Percentiles rank a stretch among this genome's conserved stretches.
These are phyloP conservation scores for Hippolais icterina DNA, from an alignment of 2,113 vertebrate species.

Conservation along the genomic window DNA sequence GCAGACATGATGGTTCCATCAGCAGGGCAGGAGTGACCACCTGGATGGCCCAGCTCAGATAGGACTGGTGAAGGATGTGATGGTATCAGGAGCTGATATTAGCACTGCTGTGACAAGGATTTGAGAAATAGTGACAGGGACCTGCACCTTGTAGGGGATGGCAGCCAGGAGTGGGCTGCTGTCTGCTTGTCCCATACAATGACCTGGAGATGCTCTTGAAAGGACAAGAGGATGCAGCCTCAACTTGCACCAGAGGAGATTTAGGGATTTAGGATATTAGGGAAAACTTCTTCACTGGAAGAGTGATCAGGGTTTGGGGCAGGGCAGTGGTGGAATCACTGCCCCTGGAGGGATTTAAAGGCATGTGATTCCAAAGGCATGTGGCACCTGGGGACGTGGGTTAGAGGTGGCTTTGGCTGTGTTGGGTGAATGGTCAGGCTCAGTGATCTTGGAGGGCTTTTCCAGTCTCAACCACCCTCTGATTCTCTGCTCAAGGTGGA, in stretches of 20 bases:
- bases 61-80: background rate
- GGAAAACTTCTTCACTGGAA: background rate
- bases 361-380: background rate
- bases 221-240: background rate
- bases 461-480: rapidly evolving
- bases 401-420: background rate
- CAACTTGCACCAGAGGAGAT: background rate
- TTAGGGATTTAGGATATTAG: background rate
- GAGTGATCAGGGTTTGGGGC: background rate
- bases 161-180: background rate
- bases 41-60: background rate
- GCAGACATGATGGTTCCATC: background rate
- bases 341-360: background rate
- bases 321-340: background rate
- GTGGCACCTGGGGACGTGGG: rapidly evolving
- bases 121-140: background rate
- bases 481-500: background rate
- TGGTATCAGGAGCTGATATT: background rate
- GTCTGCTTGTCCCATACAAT: background rate
- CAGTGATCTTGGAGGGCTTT: background rate
- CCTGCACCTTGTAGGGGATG: background rate
- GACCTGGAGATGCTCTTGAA: background rate
- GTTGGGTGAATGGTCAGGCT: rapidly evolving
- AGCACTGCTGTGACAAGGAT: background rate
- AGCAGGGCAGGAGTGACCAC: background rate